Base-by-base conservation (phyloP, 2,888 invertebrate species). In the Hirtodrosophila histrioides region DNA sequence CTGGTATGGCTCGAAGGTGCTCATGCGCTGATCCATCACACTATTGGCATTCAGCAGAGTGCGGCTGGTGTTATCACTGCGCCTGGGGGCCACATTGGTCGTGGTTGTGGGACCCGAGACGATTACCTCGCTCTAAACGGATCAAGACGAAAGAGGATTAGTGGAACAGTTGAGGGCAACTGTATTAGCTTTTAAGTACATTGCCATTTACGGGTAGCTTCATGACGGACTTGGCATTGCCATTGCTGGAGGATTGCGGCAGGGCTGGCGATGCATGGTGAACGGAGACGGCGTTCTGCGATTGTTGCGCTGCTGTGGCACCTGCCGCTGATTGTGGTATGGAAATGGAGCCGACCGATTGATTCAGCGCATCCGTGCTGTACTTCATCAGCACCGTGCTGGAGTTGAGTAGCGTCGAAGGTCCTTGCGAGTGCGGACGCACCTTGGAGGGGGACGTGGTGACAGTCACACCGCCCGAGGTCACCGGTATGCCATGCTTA, bases 1-100 rank as follows among this genome's bases (percentile, higher is more conserved):
- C n/a, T 96, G 96, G 86, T 96, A 97, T 3, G 97, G 97, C 91
- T 97, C 97, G 91, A 97, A 97, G 51, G 96, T 96, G 89, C 84
- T 85, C 91, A 96, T 96, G 65, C 96, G 93, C 91, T 94, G 93
- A 68, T 92, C 92, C 69, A 92, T 87, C 11, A 91, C 91, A 58
- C 87, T 87, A 64, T 88, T 85, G 65, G 93, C 93, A 89, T 94
- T 95, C 58, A 96, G 93, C 86, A 96, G 92, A 0, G 96, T 96
- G 1, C 96, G 95, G 85, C 95, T 95, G n/a, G 95, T 96, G 89
- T 95, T 95, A 89, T 95, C 95, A 24, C 93, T 93, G 50, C 94
- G 92, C n/a, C 94, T 92, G 35, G 94, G 94, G 45, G 94, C 94
- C 23, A 94, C 93, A 76, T 91, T 91, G 39, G 94, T 94, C 10